phyloP scores from a whole-genome alignment of 2,888 invertebrate species.

The Harpagoxenus sublaevis region DNA sequence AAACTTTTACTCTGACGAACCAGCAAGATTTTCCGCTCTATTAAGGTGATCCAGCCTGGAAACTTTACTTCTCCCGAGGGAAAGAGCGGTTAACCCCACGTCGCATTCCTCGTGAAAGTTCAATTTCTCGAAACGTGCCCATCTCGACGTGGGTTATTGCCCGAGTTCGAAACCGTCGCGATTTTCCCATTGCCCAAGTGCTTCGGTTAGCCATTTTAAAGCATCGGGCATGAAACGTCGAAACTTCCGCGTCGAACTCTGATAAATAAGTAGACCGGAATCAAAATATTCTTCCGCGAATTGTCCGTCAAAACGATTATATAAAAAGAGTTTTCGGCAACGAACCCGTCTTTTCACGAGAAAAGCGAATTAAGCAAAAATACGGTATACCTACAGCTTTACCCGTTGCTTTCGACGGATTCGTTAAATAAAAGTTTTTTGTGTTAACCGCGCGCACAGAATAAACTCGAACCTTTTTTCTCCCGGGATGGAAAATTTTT shows the following conservation, averaged over 20 bases:
- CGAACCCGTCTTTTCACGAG: neutral
- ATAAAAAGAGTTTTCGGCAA: neutral
- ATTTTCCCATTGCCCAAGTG: constrained; percentile 42
- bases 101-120: constrained; percentile 51
- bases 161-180: constrained; percentile 62
- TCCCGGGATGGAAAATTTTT: constrained; percentile 33
- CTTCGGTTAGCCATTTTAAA: constrained; percentile 47
- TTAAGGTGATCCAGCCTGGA: constrained; percentile 60
- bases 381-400: neutral
- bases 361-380: constrained; percentile 20
- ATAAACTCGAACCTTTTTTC: constrained; percentile 31
- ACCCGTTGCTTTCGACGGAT: constrained; percentile 1
- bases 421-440: constrained; percentile 44
- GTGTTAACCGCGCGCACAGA: constrained; percentile 16
- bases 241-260: neutral
- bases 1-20: constrained; percentile 64
- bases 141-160: constrained; percentile 61
- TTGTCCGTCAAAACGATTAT: constrained; percentile 17
- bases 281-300: constrained; percentile 4
- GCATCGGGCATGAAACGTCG: constrained; percentile 14
- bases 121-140: constrained; percentile 44
- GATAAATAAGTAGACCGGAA: constrained; percentile 32
- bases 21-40: constrained; percentile 68
- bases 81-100: constrained; percentile 51
- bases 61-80: constrained; percentile 59